Base-by-base conservation (phyloP, 2,797 vertebrate species). In the Lemur catta region DNA sequence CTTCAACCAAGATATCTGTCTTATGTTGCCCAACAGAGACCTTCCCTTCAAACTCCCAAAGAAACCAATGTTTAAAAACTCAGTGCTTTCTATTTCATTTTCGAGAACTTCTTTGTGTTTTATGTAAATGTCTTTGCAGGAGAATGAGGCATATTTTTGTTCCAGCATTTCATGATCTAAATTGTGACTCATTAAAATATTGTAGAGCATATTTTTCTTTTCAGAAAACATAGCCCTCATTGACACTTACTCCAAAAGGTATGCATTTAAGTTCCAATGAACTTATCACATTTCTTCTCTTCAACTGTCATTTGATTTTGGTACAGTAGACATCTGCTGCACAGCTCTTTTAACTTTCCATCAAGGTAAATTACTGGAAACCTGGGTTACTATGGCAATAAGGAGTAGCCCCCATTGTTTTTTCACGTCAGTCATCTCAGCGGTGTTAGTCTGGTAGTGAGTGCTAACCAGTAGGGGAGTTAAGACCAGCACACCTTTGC, bases 381-480 rank as follows among this genome's bases (percentile, higher is more conserved):
- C 89, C 41, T 76, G 61, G 69, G 78, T 97, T 97, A 43, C 96
- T 81, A 93, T 97, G 67, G 94, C 85, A 90, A 89, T 82, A 65
- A 91, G 52, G 71, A 69, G 48, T 55, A 26, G 92, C 13, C 48
- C n/a, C 67, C 90, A 38, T 91, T 97, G 65, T 88, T 93, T 97
- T 69, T 72, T 59, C 71, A 4, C 28, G 38, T 92, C 92, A 93
- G 57, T 96, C 79, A 59, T 84, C 87, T 75, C 97, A 89, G 90
- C 55, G 35, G 95, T 82, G 50, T 76, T 92, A 80, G 76, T 94
- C 52, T 85, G 93, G 63, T 94, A 74, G 86, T 86, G 79, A 95
- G 89, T 48, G 78, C 84, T 94, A 80, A 84, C 63, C 71, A 55
- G 89, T 76, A 71, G 79, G 89, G 30, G 71, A 96, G 81, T 84